phyloP scores from a whole-genome alignment of 2,797 vertebrate species.

The Arremon aurantiirostris region DNA sequence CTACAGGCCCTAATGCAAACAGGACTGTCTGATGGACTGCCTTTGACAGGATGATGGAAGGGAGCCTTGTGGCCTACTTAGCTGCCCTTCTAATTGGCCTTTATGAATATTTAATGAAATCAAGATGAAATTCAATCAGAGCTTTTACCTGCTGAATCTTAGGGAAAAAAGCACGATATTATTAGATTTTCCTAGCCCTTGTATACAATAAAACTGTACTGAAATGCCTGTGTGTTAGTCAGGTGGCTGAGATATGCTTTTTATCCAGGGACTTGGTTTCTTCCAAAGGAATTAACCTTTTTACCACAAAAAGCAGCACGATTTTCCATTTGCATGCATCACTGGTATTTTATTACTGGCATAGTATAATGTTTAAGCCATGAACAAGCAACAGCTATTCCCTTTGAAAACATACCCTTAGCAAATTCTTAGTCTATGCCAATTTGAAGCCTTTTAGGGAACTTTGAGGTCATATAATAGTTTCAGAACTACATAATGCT shows the following conservation, averaged over 20 bases:
- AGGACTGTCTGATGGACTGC: constrained; percentile 75
- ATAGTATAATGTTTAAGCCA: constrained; percentile 56
- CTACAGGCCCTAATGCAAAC: constrained; percentile 77
- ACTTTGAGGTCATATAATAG: constrained; percentile 50
- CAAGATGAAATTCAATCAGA: constrained; percentile 90
- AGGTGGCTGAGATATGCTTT: constrained; percentile 73
- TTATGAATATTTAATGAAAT: constrained; percentile 97
- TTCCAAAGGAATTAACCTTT: constrained; percentile 85
- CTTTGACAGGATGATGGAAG: constrained; percentile 85
- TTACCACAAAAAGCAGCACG: constrained; percentile 50
- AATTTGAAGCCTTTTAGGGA: constrained; percentile 60
- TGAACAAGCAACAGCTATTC: constrained; percentile 59
- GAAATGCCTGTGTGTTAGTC: constrained; percentile 64
- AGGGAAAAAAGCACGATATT: constrained; percentile 69
- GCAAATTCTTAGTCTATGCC: constrained; percentile 49
- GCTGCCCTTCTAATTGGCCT: constrained; percentile 93
- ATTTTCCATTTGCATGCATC: constrained; percentile 62
- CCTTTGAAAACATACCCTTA: constrained; percentile 58
- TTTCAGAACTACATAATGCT: constrained; percentile 48
- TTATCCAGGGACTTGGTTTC: constrained; percentile 68
- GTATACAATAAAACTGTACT: constrained; percentile 57
- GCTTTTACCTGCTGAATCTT: constrained; percentile 87
- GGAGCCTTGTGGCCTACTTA: constrained; percentile 81
- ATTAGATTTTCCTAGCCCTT: constrained; percentile 78
- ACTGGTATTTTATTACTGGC: constrained; percentile 61